Base-by-base conservation (phyloP, 2,797 vertebrate genomes). In the Glyptemys insculpta region DNA sequence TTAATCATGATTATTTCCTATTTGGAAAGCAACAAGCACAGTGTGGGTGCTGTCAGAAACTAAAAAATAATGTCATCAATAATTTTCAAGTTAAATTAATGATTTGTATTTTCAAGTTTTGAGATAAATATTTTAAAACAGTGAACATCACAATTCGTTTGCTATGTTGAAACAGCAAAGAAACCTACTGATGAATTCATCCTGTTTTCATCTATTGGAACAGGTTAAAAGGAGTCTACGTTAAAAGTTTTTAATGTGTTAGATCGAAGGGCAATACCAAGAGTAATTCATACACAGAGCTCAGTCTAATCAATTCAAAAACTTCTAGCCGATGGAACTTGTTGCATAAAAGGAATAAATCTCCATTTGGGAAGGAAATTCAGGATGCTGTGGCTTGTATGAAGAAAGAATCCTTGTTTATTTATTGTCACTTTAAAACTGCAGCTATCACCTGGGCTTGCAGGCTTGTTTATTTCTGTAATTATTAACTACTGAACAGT, bases 311-410 rank as follows among this genome's bases (percentile, higher is more conserved):
- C 29, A 57, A 57, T 1, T n/a, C 49, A 34, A 79, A 96, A 98
- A 98, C 96, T 98, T 98, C 91, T 92, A 62, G 47, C 86, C 0
- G 0, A 80, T 27, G 27, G 94, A 96, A 97, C 96, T 97, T 97
- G 94, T 95, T 95, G 97, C 97, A 94, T 82, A 87, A 56, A 18
- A 53, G 50, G 74, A 80, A 84, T 8, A 85, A 85, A 81, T 21
- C 74, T 47, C 56, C 37, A 37, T 80, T 56, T 49, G 72, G 4
- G 56, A 79, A 76, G 68, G 1, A n/a, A 92, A n/a, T 62, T 76
- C 19, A 95, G 47, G 65, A 12, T 23, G n/a, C 85, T 31, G 56
- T 6, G 8, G 78, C 88, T 52, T 2, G 6, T 50, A 2, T 31
- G 84, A 86, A 29, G 81, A 79, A 85, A 37, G 65, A 76, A 90